Conservation (phyloP, 53 echinoderm and acorn worm genomes). For the Echinometra lucunter region DNA sequence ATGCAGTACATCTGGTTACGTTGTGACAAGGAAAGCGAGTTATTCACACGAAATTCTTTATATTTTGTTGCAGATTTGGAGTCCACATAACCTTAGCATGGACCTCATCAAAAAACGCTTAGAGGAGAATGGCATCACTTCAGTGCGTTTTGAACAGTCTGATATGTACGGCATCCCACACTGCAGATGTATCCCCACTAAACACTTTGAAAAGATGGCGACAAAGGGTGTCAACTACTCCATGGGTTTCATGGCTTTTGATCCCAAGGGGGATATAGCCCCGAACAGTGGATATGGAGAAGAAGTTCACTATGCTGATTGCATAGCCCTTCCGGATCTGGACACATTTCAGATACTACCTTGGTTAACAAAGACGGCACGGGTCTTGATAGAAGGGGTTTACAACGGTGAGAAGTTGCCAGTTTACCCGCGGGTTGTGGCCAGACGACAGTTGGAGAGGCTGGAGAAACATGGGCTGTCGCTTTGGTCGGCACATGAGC, state of each 20-base stretch:
- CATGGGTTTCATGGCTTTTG: conserved; percentile 75
- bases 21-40: neutral
- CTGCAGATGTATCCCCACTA: conserved; percentile 79
- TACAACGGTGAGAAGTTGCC: conserved; percentile 62
- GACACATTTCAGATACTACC: conserved; percentile 84
- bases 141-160: conserved; percentile 86
- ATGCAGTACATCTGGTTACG: neutral
- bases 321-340: conserved; percentile 81
- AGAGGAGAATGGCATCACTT: conserved; percentile 70
- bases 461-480: conserved; percentile 59
- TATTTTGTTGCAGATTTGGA: neutral
- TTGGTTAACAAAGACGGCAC: conserved; percentile 84
- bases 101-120: neutral
- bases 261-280: conserved; percentile 71
- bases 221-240: conserved; percentile 73
- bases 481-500: conserved; percentile 64
- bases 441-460: conserved; percentile 51
- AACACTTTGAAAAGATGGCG: conserved; percentile 81
- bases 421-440: conserved; percentile 59
- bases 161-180: conserved; percentile 89
- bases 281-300: conserved; percentile 75
- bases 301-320: conserved; percentile 82
- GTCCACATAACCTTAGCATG: conserved; percentile 54
- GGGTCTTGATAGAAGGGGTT: conserved; percentile 80
- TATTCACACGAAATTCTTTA: no score